Percentiles rank a stretch among this genome's conserved stretches.
phyloP scores from a whole-genome alignment of 2,888 invertebrate genomes.

The Cerceris ruficornis region DNA sequence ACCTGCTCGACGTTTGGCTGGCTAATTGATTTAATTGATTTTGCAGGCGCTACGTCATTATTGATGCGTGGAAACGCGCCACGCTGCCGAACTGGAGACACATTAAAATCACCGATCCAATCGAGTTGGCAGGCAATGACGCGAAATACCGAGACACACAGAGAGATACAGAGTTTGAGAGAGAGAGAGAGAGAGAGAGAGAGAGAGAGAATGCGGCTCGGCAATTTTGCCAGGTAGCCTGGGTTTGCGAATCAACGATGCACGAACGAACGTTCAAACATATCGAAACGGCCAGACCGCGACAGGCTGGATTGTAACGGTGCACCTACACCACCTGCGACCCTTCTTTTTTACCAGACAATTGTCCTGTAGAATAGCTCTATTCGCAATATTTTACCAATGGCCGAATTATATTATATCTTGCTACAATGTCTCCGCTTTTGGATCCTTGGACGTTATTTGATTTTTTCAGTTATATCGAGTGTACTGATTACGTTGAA shows the following conservation, averaged over 20 bases:
- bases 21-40: slow-evolving; percentile 77
- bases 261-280: slow-evolving; percentile 51
- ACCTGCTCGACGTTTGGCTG: slow-evolving; percentile 40
- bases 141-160: slow-evolving; percentile 65
- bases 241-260: slow-evolving; percentile 52
- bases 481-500: no score
- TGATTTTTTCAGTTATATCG: no score
- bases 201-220: slow-evolving; percentile 15
- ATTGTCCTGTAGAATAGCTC: background rate
- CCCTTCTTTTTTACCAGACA: background rate
- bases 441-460: no score
- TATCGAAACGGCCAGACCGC: slow-evolving; percentile 42
- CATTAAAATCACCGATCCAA: slow-evolving; percentile 75
- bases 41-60: slow-evolving; percentile 71
- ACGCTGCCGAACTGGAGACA: slow-evolving; percentile 50
- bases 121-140: slow-evolving; percentile 71
- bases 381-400: background rate
- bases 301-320: slow-evolving; percentile 28
- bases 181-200: background rate
- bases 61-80: slow-evolving; percentile 66
- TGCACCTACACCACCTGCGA: background rate
- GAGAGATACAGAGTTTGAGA: background rate
- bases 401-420: background rate
- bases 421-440: no score
- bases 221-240: slow-evolving; percentile 58